Evolutionary conservation across 2,113 vertebrate species (phyloP).

Genomic region (Rhegmatorhina hoffmannsi): DNA sequence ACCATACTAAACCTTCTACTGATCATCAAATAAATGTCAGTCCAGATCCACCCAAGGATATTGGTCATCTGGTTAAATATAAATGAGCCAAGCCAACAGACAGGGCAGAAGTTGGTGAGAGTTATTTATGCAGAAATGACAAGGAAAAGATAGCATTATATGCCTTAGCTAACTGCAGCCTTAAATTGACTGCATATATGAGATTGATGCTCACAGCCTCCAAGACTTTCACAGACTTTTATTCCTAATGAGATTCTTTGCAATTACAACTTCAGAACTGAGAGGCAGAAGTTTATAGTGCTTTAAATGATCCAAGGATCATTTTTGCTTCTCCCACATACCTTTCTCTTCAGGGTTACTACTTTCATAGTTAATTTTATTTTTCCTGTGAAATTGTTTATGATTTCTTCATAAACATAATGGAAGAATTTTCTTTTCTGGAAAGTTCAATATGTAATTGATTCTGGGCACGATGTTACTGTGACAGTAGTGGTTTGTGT

Average conservation of each 20-base stretch:
- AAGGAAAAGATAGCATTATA: background rate
- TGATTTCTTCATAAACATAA: background rate
- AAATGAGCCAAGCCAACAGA: background rate
- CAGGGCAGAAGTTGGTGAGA: background rate
- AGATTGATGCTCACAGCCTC: background rate
- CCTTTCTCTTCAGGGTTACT: background rate
- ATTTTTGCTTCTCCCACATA: background rate
- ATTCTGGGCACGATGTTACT: background rate
- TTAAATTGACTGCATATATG: background rate
- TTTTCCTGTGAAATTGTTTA: background rate
- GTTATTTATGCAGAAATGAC: background rate
- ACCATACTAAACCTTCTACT: background rate
- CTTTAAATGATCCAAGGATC: background rate
- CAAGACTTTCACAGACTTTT: background rate
- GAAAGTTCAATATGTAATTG: background rate
- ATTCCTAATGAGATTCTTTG: background rate
- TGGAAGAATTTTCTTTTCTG: background rate
- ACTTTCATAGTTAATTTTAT: background rate
- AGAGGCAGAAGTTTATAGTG: background rate
- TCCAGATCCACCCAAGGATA: background rate
- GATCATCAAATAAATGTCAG: background rate
- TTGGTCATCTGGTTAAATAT: background rate
- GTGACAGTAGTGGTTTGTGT: background rate
- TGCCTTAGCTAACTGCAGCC: background rate
- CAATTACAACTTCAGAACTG: background rate